Evolutionary conservation across 2,797 vertebrate genomes (phyloP).

Genomic region (Coendou prehensilis): DNA sequence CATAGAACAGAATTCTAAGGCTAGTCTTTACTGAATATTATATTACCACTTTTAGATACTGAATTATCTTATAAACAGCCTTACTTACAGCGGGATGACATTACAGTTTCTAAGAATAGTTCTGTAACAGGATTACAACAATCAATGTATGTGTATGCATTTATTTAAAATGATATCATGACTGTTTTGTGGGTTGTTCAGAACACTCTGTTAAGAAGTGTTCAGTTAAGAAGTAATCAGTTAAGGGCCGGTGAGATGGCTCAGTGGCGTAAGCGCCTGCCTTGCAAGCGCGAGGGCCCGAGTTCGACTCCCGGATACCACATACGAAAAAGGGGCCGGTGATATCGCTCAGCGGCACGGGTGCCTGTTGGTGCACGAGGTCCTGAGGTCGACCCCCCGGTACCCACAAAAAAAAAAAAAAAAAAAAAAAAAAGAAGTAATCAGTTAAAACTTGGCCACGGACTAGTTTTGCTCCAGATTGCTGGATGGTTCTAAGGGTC

Average conservation of each 20-base stretch:
- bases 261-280: too few species aligned
- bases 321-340: too few species aligned
- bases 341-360: too few species aligned
- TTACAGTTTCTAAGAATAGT: conserved; percentile 45
- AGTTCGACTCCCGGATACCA: too few species aligned
- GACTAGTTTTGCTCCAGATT: background rate
- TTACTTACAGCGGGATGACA: conserved; percentile 43
- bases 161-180: conserved; percentile 27
- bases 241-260: too few species aligned
- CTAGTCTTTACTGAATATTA: conserved; percentile 40
- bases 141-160: background rate
- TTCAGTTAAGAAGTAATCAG: background rate
- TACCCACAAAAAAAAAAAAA: too few species aligned
- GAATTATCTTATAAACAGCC: conserved; percentile 39
- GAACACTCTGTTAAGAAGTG: conserved; percentile 16
- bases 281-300: too few species aligned
- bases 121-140: background rate
- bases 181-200: background rate
- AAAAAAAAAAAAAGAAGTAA: too few species aligned
- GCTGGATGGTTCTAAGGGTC: background rate
- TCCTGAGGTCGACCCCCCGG: too few species aligned
- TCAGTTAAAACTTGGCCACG: background rate
- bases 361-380: too few species aligned
- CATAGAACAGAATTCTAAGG: conserved; percentile 70
- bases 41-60: conserved; percentile 3